These are phyloP conservation scores for Stictonetta naevosa DNA, from an alignment of 2,113 vertebrate genomes.

Conservation along the genomic window DNA sequence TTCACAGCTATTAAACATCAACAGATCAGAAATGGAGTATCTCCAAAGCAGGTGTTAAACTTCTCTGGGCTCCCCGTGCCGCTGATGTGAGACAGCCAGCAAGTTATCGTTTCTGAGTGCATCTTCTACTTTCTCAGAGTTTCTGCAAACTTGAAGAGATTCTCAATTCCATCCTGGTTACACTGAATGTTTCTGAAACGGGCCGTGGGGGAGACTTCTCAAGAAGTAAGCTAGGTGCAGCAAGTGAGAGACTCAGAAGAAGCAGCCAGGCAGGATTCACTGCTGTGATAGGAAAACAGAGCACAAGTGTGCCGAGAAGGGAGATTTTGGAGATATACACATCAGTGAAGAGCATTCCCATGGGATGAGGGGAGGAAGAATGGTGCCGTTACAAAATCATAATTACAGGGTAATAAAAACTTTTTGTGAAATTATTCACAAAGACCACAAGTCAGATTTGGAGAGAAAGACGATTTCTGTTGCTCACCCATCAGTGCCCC, in stretches of 20 bases:
- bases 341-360: background rate
- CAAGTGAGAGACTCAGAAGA: background rate
- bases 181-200: background rate
- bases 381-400: background rate
- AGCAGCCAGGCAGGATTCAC: background rate
- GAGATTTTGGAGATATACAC: background rate
- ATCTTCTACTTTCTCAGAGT: background rate
- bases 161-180: background rate
- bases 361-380: background rate
- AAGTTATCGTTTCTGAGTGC: rapidly evolving
- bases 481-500: background rate
- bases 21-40: background rate
- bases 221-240: background rate
- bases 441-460: background rate
- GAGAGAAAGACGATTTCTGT: background rate
- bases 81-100: rapidly evolving
- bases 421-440: background rate
- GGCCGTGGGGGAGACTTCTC: background rate
- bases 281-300: background rate
- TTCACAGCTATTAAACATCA: background rate
- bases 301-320: background rate
- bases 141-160: background rate
- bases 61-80: background rate
- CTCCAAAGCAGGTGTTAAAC: background rate
- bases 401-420: background rate